A percentile compares a stretch with the other conserved stretches of the same genome.
phyloP scores from a whole-genome alignment of 2,888 invertebrate species.

The Synergus gifuensis region DNA sequence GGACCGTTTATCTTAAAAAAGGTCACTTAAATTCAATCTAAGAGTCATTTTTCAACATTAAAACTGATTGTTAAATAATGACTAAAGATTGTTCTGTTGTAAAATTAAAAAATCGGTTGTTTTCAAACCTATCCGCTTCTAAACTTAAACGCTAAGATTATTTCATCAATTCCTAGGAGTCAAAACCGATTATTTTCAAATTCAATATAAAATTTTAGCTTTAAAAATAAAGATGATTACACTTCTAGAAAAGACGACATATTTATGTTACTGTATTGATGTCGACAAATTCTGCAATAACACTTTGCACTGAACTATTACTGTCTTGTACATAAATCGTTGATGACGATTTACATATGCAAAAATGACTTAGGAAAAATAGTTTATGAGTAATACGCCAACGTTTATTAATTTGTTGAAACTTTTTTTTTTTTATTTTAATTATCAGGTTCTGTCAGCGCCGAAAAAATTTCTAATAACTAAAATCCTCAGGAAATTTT shows the following conservation, averaged over 20 bases:
- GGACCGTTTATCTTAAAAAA: not conserved
- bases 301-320: conserved; percentile 5
- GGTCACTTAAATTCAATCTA: not conserved
- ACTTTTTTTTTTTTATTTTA: not conserved
- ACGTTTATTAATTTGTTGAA: conserved; percentile 4
- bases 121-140: too few species aligned
- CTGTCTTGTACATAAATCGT: not conserved
- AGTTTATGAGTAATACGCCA: not conserved
- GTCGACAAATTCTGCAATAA: conserved; percentile 1
- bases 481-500: not conserved
- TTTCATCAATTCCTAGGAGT: too few species aligned
- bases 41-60: not conserved
- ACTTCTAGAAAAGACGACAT: not conserved
- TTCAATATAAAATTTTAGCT: not conserved
- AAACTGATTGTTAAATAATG: not conserved
- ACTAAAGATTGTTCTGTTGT: not conserved
- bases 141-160: too few species aligned
- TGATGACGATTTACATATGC: conserved; percentile 3
- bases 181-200: not conserved
- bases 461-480: not conserved
- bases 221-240: not conserved
- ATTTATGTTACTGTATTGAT: conserved; percentile 6
- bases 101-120: not conserved
- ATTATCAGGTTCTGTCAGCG: not conserved
- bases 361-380: conserved; percentile 16